A percentile compares a stretch with the other conserved stretches of the same genome.
These are phyloP conservation scores for Nycticorax nycticorax DNA, from an alignment of 2,113 vertebrate species.

Conservation along the genomic window DNA sequence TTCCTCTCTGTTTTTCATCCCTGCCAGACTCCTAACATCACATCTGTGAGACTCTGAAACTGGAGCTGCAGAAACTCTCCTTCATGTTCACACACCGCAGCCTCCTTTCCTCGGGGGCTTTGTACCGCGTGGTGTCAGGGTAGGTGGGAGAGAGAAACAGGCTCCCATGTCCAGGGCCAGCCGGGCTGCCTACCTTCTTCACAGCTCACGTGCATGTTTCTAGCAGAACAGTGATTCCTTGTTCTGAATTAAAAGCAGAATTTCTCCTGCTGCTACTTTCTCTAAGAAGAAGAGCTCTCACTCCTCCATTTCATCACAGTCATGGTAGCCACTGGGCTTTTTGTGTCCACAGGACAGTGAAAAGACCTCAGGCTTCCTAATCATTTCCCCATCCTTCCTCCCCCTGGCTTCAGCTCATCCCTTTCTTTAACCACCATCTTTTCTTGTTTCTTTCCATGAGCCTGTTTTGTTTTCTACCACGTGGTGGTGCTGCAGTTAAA, in stretches of 20 bases:
- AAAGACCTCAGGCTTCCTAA: not conserved
- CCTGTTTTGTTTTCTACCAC: not conserved
- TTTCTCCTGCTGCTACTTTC: not conserved
- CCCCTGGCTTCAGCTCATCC: not conserved
- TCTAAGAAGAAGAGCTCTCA: not conserved
- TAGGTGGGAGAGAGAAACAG: not conserved
- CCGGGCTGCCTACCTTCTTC: not conserved
- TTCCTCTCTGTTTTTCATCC: not conserved
- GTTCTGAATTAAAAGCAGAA: not conserved
- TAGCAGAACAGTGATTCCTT: not conserved
- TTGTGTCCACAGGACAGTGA: not conserved
- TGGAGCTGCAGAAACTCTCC: not conserved
- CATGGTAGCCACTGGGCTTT: not conserved
- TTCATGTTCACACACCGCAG: not conserved
- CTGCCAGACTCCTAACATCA: not conserved
- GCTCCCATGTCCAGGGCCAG: not conserved
- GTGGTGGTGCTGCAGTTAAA: slow-evolving; percentile 56
- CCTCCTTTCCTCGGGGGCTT: not conserved
- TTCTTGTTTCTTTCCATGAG: not conserved
- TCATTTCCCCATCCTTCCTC: not conserved
- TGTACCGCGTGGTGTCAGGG: fast-evolving
- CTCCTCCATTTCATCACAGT: not conserved
- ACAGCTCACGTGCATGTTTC: not conserved
- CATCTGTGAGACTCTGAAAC: not conserved
- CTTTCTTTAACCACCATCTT: not conserved